phyloP scores from a whole-genome alignment of 2,797 vertebrate species.

The Psittacula echo region DNA sequence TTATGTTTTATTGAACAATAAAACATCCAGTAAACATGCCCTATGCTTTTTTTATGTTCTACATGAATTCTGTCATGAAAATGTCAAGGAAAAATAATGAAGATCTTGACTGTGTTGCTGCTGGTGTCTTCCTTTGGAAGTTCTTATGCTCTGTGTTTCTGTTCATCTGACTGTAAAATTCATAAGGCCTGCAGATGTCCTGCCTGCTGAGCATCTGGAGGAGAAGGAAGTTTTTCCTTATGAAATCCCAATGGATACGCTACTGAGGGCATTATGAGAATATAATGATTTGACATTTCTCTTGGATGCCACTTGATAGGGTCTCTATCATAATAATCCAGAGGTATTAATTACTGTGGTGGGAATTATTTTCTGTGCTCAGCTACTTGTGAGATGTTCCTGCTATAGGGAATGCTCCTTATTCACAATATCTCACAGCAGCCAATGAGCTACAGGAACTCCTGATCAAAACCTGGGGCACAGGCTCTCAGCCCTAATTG shows the following conservation, averaged over 20 bases:
- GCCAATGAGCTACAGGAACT: background rate
- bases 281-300: background rate
- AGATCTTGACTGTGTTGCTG: constrained; percentile 28
- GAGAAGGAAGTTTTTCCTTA: background rate
- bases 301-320: background rate
- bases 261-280: background rate
- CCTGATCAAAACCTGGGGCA: background rate
- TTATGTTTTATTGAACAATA: constrained; percentile 74
- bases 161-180: background rate
- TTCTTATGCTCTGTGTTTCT: constrained; percentile 4
- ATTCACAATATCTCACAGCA: background rate
- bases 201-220: constrained; percentile 24
- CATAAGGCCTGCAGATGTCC: constrained; percentile 67
- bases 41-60: constrained; percentile 55
- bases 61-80: constrained; percentile 54
- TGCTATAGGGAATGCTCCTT: background rate
- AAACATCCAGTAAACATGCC: constrained; percentile 68
- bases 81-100: background rate
- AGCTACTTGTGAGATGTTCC: background rate
- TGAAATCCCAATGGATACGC: background rate
- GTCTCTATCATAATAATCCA: background rate
- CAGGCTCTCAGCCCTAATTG: background rate
- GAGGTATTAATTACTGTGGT: background rate
- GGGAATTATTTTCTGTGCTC: background rate
- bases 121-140: constrained; percentile 57